Conservation (phyloP, 1,140 invertebrate genomes). For the Caerostris darwini region DNA sequence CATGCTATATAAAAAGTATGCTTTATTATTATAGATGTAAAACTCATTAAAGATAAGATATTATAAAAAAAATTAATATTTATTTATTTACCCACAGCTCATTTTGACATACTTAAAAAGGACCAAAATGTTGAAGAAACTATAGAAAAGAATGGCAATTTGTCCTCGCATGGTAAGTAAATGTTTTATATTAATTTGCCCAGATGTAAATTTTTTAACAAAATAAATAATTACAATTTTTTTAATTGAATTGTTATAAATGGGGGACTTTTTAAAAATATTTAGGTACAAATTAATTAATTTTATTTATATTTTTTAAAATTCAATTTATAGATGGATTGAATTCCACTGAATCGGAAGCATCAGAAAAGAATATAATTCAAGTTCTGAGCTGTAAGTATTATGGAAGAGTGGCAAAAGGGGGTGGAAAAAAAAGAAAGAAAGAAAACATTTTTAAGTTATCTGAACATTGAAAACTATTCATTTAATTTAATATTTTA, state of each 20-base stretch:
- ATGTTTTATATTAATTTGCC: not conserved
- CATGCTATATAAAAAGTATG: no score
- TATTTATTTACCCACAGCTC: constrained; percentile 75
- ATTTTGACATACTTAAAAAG: constrained; percentile 75
- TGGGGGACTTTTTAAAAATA: not conserved
- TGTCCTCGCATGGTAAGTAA: constrained; percentile 71
- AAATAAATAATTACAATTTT: not conserved
- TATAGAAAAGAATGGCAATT: constrained; percentile 77
- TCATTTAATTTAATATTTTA: no score
- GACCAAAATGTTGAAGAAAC: constrained; percentile 72
- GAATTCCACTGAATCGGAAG: constrained; percentile 36
- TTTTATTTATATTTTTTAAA: not conserved
- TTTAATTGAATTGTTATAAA: no score
- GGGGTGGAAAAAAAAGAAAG: no score
- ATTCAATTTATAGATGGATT: constrained; percentile 49
- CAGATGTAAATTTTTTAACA: not conserved
- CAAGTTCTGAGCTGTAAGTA: constrained; percentile 70
- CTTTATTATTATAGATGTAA: no score
- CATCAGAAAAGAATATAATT: constrained; percentile 65
- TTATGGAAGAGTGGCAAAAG: not conserved
- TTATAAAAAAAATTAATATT: not conserved
- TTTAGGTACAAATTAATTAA: not conserved
- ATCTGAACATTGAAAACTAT: no score
- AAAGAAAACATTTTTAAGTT: no score
- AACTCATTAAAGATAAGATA: not conserved